Base-by-base conservation (phyloP, 2,113 vertebrate species). In the Chaetodon trifascialis region DNA sequence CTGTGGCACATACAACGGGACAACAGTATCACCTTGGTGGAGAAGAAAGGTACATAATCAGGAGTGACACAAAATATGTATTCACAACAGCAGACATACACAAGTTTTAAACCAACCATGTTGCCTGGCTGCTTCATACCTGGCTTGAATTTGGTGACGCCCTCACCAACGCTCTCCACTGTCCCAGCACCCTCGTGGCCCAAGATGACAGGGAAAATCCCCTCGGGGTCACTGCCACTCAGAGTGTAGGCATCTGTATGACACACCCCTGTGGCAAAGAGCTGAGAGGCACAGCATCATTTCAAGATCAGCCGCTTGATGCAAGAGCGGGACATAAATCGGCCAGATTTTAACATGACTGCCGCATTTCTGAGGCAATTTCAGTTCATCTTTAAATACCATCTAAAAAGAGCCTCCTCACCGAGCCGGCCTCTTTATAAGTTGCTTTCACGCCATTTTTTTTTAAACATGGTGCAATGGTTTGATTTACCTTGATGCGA, bases 71-170 rank as follows among this genome's bases (percentile, higher is more conserved):
- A 65, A 47, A 6, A 7, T 19, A 23, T 5, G 1, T 49, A 25
- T 38, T 79, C 7, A 0, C 21, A 58, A 30, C 1, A 44, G 14
- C 23, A 21, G 11, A n/a, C 23, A 21, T 14, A 30, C 66, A 60
- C 14, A 69, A 23, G n/a, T n/a, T 11, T 4, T 2, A 2, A 11
- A n/a, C 11, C 42, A 1, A 49, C 6, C 4, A 11, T 56, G 23
- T 51, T 19, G 12, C 8, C n/a, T 15, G 21, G 5, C 46, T n/a
- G 63, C 12, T 42, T 11, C 58, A 44, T 68, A 98, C 98, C 98
- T 17, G 96, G 93, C 88, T 97, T 97, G 73, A 99, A 95, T 80
- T 95, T 97, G 51, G 96, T 98, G 80, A 99, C 98, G 65, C 97
- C 98, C 86, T 98, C 96, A 0, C 98, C 98, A 40, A 95, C 91